Evolutionary conservation across 2,113 vertebrate species (phyloP).

Genomic region (Zeus faber): DNA sequence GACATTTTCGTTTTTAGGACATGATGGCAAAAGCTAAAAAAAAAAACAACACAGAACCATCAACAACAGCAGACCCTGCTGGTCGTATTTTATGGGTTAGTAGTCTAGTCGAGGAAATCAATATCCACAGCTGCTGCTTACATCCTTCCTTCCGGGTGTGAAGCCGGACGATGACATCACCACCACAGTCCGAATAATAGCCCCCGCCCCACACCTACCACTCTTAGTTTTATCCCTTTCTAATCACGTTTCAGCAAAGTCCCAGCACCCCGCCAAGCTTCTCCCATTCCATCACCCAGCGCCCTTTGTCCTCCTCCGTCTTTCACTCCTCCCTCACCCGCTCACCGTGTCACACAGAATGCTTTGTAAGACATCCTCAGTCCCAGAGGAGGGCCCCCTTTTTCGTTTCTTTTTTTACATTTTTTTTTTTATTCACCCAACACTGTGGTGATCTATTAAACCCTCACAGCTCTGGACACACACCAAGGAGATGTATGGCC

Average conservation of each 20-base stretch:
- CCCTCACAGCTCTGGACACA: conserved; percentile 32
- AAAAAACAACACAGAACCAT: too few relatives aligned
- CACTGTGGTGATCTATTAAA: conserved; percentile 60
- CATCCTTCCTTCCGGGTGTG: conserved; percentile 13
- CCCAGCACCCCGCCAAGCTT: conserved; percentile 16
- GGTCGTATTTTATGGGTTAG: conserved; percentile 30
- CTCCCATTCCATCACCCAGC: conserved; percentile 34
- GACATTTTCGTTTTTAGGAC: too few relatives aligned
- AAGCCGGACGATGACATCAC: conserved; percentile 44
- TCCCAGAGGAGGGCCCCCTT: conserved; percentile 14
- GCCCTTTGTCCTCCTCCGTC: conserved; percentile 26
- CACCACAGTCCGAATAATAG: conserved; percentile 5
- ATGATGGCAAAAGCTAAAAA: too few relatives aligned
- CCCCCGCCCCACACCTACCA: conserved; percentile 29
- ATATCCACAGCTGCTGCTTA: conserved; percentile 17
- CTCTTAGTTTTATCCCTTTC: conserved; percentile 13
- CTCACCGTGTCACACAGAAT: conserved; percentile 40
- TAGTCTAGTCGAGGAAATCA: conserved; percentile 32
- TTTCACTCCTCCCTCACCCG: conserved; percentile 30
- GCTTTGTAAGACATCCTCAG: conserved; percentile 57
- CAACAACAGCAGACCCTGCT: too few relatives aligned
- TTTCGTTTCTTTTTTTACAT: not conserved
- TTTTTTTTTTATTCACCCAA: too few relatives aligned
- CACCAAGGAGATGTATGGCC: conserved; percentile 38
- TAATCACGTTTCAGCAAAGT: conserved; percentile 47